phyloP scores from a whole-genome alignment of 2,113 vertebrate species.

The Lota lota region DNA sequence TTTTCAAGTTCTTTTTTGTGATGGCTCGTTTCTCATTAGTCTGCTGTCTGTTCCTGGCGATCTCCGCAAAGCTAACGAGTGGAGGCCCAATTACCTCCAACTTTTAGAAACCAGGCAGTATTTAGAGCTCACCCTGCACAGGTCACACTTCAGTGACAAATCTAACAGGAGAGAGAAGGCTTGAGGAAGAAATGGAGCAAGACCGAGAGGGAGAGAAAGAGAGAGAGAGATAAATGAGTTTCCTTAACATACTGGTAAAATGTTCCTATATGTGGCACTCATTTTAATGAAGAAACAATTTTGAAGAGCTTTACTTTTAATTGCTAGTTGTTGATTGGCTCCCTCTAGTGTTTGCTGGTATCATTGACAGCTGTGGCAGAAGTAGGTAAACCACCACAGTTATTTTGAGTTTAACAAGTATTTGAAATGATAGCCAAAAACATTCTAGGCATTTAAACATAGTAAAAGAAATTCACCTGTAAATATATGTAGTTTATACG shows the following conservation, averaged over 20 bases:
- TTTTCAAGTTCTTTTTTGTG: conserved; percentile 47
- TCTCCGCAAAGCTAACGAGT: conserved; percentile 56
- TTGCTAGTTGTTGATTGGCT: conserved; percentile 51
- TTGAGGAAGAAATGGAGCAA: conserved; percentile 1
- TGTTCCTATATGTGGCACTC: conserved; percentile 32
- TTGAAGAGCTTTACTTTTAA: conserved; percentile 7
- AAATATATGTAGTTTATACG: too few relatives aligned
- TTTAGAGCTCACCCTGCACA: conserved; percentile 27
- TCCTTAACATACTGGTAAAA: conserved; percentile 18
- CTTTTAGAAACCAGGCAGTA: conserved; percentile 43
- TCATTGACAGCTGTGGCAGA: too few relatives aligned
- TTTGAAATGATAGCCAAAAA: too few relatives aligned
- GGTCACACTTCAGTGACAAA: conserved; percentile 61
- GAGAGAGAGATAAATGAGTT: conserved; percentile 23
- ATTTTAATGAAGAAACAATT: conserved; percentile 27
- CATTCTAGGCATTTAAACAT: too few relatives aligned
- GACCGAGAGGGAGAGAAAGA: conserved; percentile 6
- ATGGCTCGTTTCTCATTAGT: conserved; percentile 65
- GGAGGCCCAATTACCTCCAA: conserved; percentile 49
- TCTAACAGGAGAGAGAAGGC: conserved; percentile 54
- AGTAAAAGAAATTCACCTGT: too few relatives aligned
- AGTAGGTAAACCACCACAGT: too few relatives aligned
- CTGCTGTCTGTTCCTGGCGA: conserved; percentile 51
- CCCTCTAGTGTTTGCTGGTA: conserved; percentile 60
- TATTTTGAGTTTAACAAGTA: too few relatives aligned